Percentiles rank a stretch among this genome's conserved stretches.
phyloP scores from a whole-genome alignment of 2,888 invertebrate genomes.

The Parthenolecanium corni region DNA sequence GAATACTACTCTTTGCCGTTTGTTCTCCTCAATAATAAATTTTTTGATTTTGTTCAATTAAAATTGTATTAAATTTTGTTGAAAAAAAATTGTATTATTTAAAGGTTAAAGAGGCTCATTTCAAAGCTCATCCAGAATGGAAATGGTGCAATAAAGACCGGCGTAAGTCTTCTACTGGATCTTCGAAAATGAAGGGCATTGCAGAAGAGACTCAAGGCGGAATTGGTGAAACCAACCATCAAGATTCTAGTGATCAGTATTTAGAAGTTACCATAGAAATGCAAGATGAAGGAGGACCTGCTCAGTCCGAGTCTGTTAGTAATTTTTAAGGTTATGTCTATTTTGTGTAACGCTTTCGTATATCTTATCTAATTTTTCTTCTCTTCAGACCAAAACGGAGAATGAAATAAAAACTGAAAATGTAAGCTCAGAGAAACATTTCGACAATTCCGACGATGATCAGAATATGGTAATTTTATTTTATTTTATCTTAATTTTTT shows the following conservation, averaged over 20 bases:
- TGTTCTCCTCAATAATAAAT: no score
- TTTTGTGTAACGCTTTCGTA: slow-evolving; percentile 1
- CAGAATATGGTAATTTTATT: slow-evolving; percentile 43
- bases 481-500: slow-evolving; percentile 2
- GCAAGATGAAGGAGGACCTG: slow-evolving; percentile 25
- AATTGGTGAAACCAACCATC: not conserved
- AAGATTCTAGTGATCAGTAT: not conserved
- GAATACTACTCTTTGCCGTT: no score
- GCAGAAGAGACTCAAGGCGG: slow-evolving; percentile 38
- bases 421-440: slow-evolving; percentile 44
- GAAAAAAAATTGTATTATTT: no score
- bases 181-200: slow-evolving; percentile 42
- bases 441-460: slow-evolving; percentile 58
- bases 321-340: no score
- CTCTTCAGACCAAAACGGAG: not conserved
- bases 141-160: slow-evolving; percentile 98
- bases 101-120: slow-evolving; percentile 84
- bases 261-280: slow-evolving; percentile 30
- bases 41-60: no score
- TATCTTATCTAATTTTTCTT: not conserved
- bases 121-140: slow-evolving; percentile 91
- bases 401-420: slow-evolving; percentile 33
- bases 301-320: not conserved
- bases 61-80: no score
- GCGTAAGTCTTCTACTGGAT: slow-evolving; percentile 71